Evolutionary conservation across 2,888 invertebrate genomes (phyloP).

Genomic region (Aspidapion aeneum): DNA sequence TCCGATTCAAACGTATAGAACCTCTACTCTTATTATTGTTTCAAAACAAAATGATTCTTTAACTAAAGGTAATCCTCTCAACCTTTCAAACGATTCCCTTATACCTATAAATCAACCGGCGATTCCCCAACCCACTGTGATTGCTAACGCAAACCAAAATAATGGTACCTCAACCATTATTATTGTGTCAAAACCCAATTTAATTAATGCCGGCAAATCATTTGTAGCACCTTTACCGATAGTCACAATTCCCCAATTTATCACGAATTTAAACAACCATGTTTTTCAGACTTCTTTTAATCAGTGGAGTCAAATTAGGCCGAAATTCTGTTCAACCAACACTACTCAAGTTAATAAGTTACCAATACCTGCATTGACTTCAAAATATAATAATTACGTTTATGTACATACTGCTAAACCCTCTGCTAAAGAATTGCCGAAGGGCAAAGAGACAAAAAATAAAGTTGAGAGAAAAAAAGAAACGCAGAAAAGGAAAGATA

Average conservation of each 20-base stretch:
- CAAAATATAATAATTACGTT: constrained; percentile 34
- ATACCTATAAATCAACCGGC: constrained; percentile 41
- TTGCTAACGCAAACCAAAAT: constrained; percentile 20
- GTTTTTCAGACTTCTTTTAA: not conserved
- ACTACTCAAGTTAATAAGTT: constrained; percentile 48
- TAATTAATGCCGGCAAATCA: constrained; percentile 8
- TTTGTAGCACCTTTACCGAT: constrained; percentile 5
- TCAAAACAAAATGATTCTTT: constrained; percentile 1
- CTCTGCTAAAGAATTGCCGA: not conserved
- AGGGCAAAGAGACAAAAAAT: constrained; percentile 9
- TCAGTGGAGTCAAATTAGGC: constrained; percentile 2
- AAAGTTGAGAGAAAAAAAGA: constrained; percentile 5
- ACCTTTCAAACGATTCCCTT: constrained; percentile 44
- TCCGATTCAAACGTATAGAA: constrained; percentile 14
- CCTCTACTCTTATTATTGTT: constrained; percentile 19
- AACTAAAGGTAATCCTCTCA: too few relatives aligned
- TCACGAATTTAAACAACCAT: constrained; percentile 1
- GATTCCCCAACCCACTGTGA: constrained; percentile 29
- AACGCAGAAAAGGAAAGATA: not conserved
- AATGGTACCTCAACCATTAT: constrained; percentile 13
- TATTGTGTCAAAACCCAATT: constrained; percentile 9
- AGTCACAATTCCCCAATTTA: constrained; percentile 4
- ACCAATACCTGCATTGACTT: constrained; percentile 46
- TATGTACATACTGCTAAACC: constrained; percentile 6
- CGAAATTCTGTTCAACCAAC: constrained; percentile 33